Conservation (phyloP, 2,113 vertebrate genomes). For the Cranoglanis bouderius region DNA sequence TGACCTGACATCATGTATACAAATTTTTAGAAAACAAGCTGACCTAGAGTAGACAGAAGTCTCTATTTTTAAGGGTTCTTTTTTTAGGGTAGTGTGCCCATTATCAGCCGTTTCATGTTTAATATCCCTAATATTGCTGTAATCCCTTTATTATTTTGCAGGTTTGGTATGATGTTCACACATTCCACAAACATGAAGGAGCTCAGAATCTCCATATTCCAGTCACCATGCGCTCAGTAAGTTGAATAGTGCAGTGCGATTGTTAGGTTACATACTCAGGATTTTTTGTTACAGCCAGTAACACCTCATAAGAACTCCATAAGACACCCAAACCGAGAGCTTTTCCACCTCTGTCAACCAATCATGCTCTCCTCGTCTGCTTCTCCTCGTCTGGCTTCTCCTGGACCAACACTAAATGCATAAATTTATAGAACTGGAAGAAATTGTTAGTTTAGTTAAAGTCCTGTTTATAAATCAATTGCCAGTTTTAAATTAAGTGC, state of each 20-base stretch:
- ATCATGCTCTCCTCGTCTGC: background rate
- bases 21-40: too few relatives aligned
- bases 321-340: background rate
- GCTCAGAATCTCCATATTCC: slow-evolving; percentile 83
- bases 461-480: background rate
- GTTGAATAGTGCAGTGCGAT: background rate
- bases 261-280: background rate
- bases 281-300: background rate
- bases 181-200: slow-evolving; percentile 81
- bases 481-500: background rate
- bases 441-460: background rate
- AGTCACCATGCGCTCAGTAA: slow-evolving; percentile 75
- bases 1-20: too few relatives aligned
- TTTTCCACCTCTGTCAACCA: background rate
- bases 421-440: background rate
- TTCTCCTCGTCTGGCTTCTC: too few relatives aligned
- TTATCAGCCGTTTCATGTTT: background rate
- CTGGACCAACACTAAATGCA: background rate
- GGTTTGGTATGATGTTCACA: slow-evolving; percentile 87
- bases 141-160: slow-evolving; percentile 52
- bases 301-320: background rate
- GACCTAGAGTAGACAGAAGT: background rate
- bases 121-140: background rate
- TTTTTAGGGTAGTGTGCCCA: background rate
- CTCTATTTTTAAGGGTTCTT: background rate